Evolutionary conservation across 2,797 vertebrate species (phyloP).

Genomic region (Notolabrus celidotus): DNA sequence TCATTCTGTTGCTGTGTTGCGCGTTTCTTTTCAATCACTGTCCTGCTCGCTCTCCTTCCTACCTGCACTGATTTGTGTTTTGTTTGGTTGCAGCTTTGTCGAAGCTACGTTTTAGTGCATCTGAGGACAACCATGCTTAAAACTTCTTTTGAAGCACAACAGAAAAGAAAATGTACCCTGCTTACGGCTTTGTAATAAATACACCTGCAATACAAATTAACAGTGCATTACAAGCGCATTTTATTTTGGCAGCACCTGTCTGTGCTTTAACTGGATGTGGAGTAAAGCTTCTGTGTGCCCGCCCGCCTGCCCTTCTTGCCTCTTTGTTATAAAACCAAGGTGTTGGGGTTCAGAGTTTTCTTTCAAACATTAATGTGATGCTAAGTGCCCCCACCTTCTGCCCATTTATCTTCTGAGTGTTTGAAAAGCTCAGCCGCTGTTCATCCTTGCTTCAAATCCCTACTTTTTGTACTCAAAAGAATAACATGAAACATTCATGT

Average conservation of each 20-base stretch:
- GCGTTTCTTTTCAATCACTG: background rate
- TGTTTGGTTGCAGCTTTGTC: conserved; percentile 14
- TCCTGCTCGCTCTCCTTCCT: conserved; percentile 12
- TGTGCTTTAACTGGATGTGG: conserved; percentile 1
- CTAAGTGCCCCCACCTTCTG: conserved; percentile 26
- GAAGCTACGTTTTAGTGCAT: background rate
- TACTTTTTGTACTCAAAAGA: background rate
- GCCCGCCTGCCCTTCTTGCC: background rate
- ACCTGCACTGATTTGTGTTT: conserved; percentile 24
- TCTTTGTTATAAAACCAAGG: conserved; percentile 14
- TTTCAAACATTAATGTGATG: conserved; percentile 19
- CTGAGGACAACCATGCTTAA: conserved; percentile 7
- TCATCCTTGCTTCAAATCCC: conserved; percentile 23
- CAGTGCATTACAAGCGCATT: conserved; percentile 18
- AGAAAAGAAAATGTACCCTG: background rate
- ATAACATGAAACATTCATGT: conserved; percentile 2
- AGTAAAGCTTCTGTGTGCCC: conserved; percentile 3
- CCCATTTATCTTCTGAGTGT: conserved; percentile 8
- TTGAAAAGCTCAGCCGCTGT: conserved; percentile 31
- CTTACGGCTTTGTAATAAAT: conserved; percentile 8
- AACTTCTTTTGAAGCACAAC: conserved; percentile 33
- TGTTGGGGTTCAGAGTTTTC: conserved; percentile 18
- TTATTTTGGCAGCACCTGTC: background rate
- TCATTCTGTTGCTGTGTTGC: background rate
- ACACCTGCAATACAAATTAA: conserved; percentile 33